Evolutionary conservation across 2,888 invertebrate species (phyloP).

Genomic region (Pammene fasciana): DNA sequence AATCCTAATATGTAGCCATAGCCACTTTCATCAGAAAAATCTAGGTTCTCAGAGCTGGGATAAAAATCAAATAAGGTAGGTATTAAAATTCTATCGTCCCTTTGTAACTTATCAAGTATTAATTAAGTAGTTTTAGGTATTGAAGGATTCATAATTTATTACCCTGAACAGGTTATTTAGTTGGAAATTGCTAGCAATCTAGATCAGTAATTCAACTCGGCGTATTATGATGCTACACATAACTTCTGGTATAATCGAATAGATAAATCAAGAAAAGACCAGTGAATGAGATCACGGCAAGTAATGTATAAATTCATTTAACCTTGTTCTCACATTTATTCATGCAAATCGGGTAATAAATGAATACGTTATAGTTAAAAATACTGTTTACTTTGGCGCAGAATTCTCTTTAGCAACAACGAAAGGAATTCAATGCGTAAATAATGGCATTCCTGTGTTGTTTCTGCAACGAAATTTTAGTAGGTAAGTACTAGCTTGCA

Average conservation of each 20-base stretch:
- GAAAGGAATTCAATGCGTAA: background rate
- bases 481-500: too few relatives aligned
- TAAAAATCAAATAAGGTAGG: too few relatives aligned
- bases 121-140: background rate
- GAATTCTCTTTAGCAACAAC: constrained; percentile 2
- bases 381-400: constrained; percentile 35
- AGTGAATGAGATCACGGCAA: constrained; percentile 35
- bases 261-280: constrained; percentile 30
- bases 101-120: too few relatives aligned
- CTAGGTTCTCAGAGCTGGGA: too few relatives aligned
- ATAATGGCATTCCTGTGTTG: background rate
- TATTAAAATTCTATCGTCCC: too few relatives aligned
- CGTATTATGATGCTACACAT: constrained; percentile 35
- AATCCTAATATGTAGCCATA: too few relatives aligned
- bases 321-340: constrained; percentile 67
- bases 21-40: too few relatives aligned
- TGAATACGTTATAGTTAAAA: constrained; percentile 29
- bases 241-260: constrained; percentile 32
- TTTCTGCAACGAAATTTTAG: too few relatives aligned
- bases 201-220: constrained; percentile 22
- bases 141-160: background rate
- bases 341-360: constrained; percentile 47
- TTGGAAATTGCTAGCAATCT: constrained; percentile 11
- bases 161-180: background rate
- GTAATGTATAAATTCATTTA: constrained; percentile 57